These are phyloP conservation scores for Chrysogorgia sp. DNA, from an alignment of 92 coral and sea anemone genomes.

Conservation along the genomic window DNA sequence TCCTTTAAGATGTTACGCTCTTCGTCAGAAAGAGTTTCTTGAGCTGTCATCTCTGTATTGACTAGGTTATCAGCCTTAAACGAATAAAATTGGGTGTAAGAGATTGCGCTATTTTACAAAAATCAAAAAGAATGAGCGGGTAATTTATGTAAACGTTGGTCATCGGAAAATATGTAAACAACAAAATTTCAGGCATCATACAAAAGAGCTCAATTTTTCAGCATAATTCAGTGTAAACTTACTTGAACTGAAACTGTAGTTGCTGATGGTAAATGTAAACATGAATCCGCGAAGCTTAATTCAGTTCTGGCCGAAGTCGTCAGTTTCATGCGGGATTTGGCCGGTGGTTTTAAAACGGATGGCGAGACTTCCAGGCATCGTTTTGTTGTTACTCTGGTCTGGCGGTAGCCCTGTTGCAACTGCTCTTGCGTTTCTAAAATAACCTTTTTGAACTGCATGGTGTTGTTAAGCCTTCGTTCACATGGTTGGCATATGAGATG, in stretches of 20 bases:
- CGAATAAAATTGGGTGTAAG: not conserved
- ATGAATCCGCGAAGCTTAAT: not conserved
- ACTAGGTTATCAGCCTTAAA: not conserved
- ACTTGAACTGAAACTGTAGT: too few relatives aligned
- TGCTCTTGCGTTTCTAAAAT: not conserved
- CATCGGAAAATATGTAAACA: not conserved
- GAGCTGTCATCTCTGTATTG: not conserved
- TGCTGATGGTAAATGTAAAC: not conserved
- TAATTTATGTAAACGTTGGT: not conserved
- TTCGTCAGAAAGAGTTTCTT: not conserved
- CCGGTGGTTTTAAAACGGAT: not conserved
- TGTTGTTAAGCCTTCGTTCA: too few relatives aligned
- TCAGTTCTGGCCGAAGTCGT: not conserved
- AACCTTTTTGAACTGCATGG: too few relatives aligned
- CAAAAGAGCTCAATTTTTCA: not conserved
- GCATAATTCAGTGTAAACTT: too few relatives aligned
- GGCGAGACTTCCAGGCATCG: conserved; percentile 2
- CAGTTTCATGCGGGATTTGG: not conserved
- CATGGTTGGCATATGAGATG: too few relatives aligned
- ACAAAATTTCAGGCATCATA: not conserved
- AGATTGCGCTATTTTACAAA: not conserved
- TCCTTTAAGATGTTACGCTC: not conserved
- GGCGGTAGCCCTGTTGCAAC: not conserved
- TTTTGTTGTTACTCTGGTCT: not conserved
- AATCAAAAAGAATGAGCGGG: not conserved